Conservation (phyloP, 2,113 vertebrate species). For the Etheostoma spectabile region DNA sequence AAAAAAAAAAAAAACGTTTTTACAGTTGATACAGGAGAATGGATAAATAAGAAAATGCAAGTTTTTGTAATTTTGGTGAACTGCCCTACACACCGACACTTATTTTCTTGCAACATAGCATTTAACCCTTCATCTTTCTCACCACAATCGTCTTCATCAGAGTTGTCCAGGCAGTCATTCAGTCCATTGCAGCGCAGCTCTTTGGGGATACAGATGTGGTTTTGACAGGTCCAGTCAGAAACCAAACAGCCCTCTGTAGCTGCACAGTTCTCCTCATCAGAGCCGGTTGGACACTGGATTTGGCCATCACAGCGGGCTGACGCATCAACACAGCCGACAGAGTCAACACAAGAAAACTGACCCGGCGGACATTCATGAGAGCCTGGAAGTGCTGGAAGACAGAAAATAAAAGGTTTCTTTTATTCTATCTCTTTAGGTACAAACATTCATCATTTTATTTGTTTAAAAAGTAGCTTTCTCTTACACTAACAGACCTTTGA, state of each 20-base stretch:
- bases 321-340: slow-evolving; percentile 79
- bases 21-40: not conserved
- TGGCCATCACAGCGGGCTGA: slow-evolving; percentile 85
- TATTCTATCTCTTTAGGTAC: not conserved
- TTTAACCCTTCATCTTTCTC: slow-evolving; percentile 32
- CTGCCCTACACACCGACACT: not conserved
- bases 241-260: slow-evolving; percentile 77
- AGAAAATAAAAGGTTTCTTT: not conserved
- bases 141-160: slow-evolving; percentile 84
- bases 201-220: slow-evolving; percentile 78
- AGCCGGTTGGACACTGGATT: slow-evolving; percentile 85
- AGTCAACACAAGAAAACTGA: slow-evolving; percentile 84
- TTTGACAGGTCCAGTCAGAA: slow-evolving; percentile 90
- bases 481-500: not conserved
- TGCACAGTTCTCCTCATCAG: slow-evolving; percentile 84
- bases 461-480: not conserved
- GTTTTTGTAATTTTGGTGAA: not conserved
- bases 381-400: not conserved
- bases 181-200: slow-evolving; percentile 73
- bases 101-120: not conserved
- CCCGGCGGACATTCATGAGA: slow-evolving; percentile 76
- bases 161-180: slow-evolving; percentile 82
- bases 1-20: too few relatives aligned
- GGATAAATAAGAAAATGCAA: not conserved
- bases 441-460: not conserved